Base-by-base conservation (phyloP, 2,797 vertebrate species). In the Pangasius mekongensis region DNA sequence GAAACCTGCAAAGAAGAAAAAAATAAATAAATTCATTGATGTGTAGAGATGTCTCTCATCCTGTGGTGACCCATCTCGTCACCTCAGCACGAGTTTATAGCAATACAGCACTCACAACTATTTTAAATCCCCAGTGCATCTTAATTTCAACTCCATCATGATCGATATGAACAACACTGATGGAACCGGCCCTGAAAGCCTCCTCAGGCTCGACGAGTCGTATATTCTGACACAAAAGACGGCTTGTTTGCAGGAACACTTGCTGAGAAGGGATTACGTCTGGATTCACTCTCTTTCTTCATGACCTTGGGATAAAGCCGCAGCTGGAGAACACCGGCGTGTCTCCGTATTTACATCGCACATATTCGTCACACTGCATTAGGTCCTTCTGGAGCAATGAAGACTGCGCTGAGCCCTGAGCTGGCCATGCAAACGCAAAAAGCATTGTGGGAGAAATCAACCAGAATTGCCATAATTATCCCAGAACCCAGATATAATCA, bases 251-350 rank as follows among this genome's bases (percentile, higher is more conserved):
- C 89, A 95, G 94, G 93, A 95, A 96, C 94, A 95, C 95, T 94
- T 90, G 89, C 94, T 90, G 93, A 93, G 91, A 92, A 94, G 92
- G 95, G 95, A 96, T 96, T 96, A 96, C 89, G 87, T 91, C 85
- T 92, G 93, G 94, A 95, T 96, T 95, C 95, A 94, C 95, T 94
- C 94, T 93, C 94, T 94, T 96, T 95, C 92, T 96, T 93, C 95
- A 95, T 96, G 95, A 96, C 94, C 93, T 94, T 93, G 94, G 95
- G 95, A 96, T 95, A 84, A 96, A 96, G 94, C 94, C 95, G 94
- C 94, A 95, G 95, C 95, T 96, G 96, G 94, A 95, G 92, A 94
- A 94, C 89, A 95, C 94, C 93, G 93, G 89, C 89, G 92, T 90
- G 93, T 93, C 93, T 93, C 93, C 90, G 93, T 94, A 95, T 96